A percentile compares a stretch with the other conserved stretches of the same genome.
Evolutionary conservation across 1,140 invertebrate species (phyloP).

Genomic region (Scaptomyza hsui): DNA sequence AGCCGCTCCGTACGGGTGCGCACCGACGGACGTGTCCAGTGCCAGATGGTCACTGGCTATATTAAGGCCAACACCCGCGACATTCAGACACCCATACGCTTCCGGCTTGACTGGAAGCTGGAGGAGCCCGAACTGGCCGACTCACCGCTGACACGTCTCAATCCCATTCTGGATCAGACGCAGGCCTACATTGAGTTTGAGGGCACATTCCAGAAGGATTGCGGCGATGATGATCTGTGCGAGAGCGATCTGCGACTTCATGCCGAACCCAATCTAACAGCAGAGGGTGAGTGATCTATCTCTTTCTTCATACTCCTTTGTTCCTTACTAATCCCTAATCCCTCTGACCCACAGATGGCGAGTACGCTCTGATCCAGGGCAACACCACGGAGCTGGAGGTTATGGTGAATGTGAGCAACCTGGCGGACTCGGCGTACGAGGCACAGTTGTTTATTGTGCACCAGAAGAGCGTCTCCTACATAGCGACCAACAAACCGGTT

Average conservation of each 20-base stretch:
- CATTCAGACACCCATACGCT: constrained; percentile 93
- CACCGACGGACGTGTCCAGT: constrained; percentile 86
- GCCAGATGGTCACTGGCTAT: constrained; percentile 90
- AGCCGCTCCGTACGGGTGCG: constrained; percentile 86
- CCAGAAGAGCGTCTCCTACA: constrained; percentile 91
- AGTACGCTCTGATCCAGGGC: constrained; percentile 88
- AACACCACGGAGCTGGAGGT: constrained; percentile 91
- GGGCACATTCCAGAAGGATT: constrained; percentile 96
- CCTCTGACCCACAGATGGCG: constrained; percentile 84
- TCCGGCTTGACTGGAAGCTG: constrained; percentile 93
- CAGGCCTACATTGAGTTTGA: constrained; percentile 92
- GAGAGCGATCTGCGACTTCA: constrained; percentile 92
- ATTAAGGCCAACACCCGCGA: constrained; percentile 93
- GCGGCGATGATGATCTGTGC: constrained; percentile 94
- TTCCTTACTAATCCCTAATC: no score
- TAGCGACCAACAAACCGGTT: constrained; percentile 86
- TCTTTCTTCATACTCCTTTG: constrained; percentile 30
- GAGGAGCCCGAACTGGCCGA: constrained; percentile 87
- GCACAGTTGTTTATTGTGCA: constrained; percentile 92
- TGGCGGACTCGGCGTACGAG: constrained; percentile 95
- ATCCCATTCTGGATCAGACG: constrained; percentile 94
- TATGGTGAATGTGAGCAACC: constrained; percentile 90
- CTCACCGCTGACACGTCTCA: constrained; percentile 90
- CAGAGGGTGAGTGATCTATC: constrained; percentile 70
- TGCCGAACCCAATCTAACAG: constrained; percentile 87